A percentile compares a stretch with the other conserved stretches of the same genome.
These are phyloP conservation scores for Limonius californicus DNA, from an alignment of 1,140 invertebrate species.

Conservation along the genomic window DNA sequence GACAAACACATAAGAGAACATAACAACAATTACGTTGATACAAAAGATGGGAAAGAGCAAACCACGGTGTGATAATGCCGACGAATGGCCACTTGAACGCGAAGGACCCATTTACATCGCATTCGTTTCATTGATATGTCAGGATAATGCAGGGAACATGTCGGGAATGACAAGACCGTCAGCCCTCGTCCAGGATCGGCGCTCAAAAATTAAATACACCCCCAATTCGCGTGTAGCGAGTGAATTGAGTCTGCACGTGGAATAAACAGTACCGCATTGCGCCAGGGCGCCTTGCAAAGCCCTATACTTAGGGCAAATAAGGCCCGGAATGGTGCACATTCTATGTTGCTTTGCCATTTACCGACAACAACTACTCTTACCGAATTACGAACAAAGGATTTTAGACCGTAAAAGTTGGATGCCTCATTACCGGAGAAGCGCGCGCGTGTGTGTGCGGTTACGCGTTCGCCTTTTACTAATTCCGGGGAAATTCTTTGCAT, in stretches of 20 bases:
- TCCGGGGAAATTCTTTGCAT: background rate
- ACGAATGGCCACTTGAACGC: background rate
- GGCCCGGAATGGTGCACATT: background rate
- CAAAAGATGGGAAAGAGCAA: background rate
- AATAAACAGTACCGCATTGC: slow-evolving; percentile 9
- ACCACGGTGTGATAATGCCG: background rate
- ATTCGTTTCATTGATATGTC: slow-evolving; percentile 1
- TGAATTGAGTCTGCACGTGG: slow-evolving; percentile 9
- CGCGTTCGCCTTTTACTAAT: background rate
- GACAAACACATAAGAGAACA: background rate
- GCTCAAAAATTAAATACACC: background rate
- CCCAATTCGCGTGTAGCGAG: background rate
- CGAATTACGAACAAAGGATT: slow-evolving; percentile 11
- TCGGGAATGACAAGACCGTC: background rate
- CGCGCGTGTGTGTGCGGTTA: background rate
- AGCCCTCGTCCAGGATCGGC: background rate
- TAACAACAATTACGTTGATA: background rate
- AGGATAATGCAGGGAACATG: background rate
- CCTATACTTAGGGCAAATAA: slow-evolving; percentile 7
- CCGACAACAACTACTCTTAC: slow-evolving; percentile 13
- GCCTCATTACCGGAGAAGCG: background rate
- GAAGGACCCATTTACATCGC: background rate
- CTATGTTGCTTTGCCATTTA: slow-evolving; percentile 2
- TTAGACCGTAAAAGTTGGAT: slow-evolving; percentile 4
- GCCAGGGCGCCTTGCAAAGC: slow-evolving; percentile 8